Base-by-base conservation (phyloP, 2,797 vertebrate species). In the Lerista edwardsae region DNA sequence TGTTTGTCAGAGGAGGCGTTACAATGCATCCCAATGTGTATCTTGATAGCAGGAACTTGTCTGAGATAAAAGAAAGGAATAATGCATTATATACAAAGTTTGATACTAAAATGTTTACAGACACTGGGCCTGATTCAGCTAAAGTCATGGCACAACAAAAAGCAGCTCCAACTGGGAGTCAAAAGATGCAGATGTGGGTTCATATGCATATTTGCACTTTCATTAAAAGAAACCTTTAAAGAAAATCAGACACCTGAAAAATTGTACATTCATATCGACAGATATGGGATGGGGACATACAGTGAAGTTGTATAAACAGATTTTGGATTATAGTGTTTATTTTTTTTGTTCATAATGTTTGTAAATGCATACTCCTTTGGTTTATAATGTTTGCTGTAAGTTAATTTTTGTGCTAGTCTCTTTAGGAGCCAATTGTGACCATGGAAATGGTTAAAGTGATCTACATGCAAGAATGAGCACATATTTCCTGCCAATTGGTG, bases 221-320 rank as follows among this genome's bases (percentile, higher is more conserved):
- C 51, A 55, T 55, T 55, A 55, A n/a, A 41, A 59, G 14, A 25
- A 59, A 59, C 23, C 6, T 36, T 14, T 31, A 82, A 44, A 57
- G 12, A 71, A 84, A 77, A 65, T 31, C 34, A 71, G 36, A 71
- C 11, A 9, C 79, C 75, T 78, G n/a, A 55, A 85, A 65, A 79
- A n/a, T 11, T 31, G n/a, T 2, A 65, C 3, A 6, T 8, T 57
- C 6, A 44, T 11, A 64, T 74, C 29, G 12, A 12, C 39, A 64
- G 55, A n/a, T 36, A 67, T 36, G 41, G 27, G 41, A 11, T 34
- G 15, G 23, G 8, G 23, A 17, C 29, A 59, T 2, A 27, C 55
- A 76, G 17, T 19, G 36, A 57, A 74, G 86, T 78, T 27, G 17
- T 19, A 84, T 29, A 17, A 84, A 36, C 27, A 73, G 27, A 27